Conservation (phyloP, 1,140 invertebrate genomes). For the Drosophila pseudoananassae region DNA sequence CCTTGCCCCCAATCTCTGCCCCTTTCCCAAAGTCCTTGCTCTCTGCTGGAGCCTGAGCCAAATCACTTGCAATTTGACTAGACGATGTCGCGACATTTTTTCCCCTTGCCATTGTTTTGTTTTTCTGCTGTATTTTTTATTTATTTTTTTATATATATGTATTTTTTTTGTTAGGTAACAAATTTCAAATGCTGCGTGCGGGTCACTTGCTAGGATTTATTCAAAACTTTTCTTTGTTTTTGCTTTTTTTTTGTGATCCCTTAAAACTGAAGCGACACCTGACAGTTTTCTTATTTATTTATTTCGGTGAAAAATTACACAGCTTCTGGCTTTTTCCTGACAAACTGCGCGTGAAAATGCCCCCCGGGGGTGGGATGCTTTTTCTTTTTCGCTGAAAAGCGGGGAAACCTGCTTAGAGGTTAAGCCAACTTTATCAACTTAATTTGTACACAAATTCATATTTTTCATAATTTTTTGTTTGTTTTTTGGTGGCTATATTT, state of each 20-base stretch:
- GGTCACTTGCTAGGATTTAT: constrained; percentile 27
- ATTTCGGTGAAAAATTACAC: constrained; percentile 54
- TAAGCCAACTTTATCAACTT: constrained; percentile 65
- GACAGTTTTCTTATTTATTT: constrained; percentile 61
- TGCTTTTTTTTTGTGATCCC: not conserved
- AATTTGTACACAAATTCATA: constrained; percentile 61
- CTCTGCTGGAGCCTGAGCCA: constrained; percentile 43
- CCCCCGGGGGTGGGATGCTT: not conserved
- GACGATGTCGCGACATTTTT: constrained; percentile 59
- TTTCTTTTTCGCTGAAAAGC: not conserved
- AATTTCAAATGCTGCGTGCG: constrained; percentile 31
- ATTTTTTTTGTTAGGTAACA: constrained; percentile 16
- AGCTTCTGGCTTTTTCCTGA: constrained; percentile 2
- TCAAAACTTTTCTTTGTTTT: constrained; percentile 23
- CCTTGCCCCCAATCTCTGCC: not conserved
- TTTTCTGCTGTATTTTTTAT: constrained; percentile 13
- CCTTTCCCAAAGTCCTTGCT: constrained; percentile 4
- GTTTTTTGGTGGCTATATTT: not conserved
- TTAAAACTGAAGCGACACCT: constrained; percentile 29
- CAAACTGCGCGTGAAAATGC: constrained; percentile 43
- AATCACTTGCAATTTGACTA: constrained; percentile 66
- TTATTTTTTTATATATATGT: not conserved
- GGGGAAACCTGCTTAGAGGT: constrained; percentile 7
- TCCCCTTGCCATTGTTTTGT: not conserved
- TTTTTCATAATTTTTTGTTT: constrained; percentile 35